Evolutionary conservation across 2,888 invertebrate genomes (phyloP).

Genomic region (Tridacna crocea): DNA sequence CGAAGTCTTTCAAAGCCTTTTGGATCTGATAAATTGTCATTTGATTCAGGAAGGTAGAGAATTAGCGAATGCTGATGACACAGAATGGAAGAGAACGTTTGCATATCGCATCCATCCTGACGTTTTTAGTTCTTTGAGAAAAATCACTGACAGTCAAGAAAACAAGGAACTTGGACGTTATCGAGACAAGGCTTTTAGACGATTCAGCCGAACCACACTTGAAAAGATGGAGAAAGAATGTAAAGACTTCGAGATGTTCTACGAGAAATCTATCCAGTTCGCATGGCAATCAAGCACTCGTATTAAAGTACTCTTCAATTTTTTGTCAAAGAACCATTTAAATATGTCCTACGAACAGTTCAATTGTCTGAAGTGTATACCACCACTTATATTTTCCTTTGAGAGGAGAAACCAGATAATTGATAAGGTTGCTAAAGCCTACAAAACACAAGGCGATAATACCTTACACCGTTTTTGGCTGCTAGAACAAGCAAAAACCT

Average conservation of each 20-base stretch:
- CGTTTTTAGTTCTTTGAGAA: background rate
- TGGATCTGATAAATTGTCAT: background rate
- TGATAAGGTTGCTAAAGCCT: background rate
- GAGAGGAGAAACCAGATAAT: background rate
- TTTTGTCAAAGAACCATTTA: background rate
- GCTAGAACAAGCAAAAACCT: background rate
- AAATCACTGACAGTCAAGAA: background rate
- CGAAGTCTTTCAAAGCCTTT: background rate
- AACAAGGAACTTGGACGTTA: background rate
- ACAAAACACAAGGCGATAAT: background rate
- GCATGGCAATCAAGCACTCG: background rate
- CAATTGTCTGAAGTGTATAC: background rate
- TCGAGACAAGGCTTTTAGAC: background rate
- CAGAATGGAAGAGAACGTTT: background rate
- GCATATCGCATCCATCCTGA: background rate
- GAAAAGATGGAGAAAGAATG: background rate
- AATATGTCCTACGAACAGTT: background rate
- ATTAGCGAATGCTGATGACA: background rate
- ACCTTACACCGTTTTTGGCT: background rate
- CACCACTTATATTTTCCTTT: background rate
- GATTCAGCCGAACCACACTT: background rate
- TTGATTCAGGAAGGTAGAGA: background rate
- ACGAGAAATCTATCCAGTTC: background rate
- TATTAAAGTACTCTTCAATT: background rate
- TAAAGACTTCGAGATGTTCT: conserved; percentile 10